Base-by-base conservation (phyloP, 2,113 vertebrate species). In the Upupa epops region DNA sequence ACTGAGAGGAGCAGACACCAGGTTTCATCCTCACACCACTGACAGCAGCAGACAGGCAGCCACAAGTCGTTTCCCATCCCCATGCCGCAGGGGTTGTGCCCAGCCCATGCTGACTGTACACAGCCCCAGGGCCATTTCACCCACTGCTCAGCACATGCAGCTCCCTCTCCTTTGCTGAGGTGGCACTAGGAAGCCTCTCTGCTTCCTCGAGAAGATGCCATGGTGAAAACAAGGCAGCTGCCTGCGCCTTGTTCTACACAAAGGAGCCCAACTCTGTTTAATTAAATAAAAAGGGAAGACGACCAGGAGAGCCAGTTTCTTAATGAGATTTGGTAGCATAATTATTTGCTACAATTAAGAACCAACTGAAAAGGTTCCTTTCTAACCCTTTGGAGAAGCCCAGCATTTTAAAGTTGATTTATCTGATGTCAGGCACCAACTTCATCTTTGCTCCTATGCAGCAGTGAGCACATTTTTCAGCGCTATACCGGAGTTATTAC, bases 281-380 rank as follows among this genome's bases (percentile, higher is more conserved):
- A 89, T 91, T 95, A 90, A 88, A 59, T 77, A 28, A 86, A n/a
- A 69, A 68, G 49, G 60, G 40, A 42, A 42, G 26, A 72, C 77
- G 56, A 83, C 36, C 40, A 83, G 69, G 34, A 94, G 52, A 95
- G 61, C 49, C 80, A 90, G 69, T 61, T 95, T 73, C 94, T 86
- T 90, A 81, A 83, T 70, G 56, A 76, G 69, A 58, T 83, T 95
- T 77, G 63, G 54, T 76, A 91, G 66, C 45, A 14, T 4, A 69
- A 66, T 82, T 89, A 72, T 89, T 95, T 49, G 61, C 45, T 74
- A 45, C 88, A 88, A 56, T 85, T 88, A 89, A 56, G 40, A 86
- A 49, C 29, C 54, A 77, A 29, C 56, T 52, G 56, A 83, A 83
- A 83, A 77, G 0, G 24, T 42, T 89, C 71, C 48, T 76, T 74